Evolutionary conservation across 2,113 vertebrate genomes (phyloP), one percentile per base, ranked within the genome.

Genomic region (Echinops telfairi): DNA sequence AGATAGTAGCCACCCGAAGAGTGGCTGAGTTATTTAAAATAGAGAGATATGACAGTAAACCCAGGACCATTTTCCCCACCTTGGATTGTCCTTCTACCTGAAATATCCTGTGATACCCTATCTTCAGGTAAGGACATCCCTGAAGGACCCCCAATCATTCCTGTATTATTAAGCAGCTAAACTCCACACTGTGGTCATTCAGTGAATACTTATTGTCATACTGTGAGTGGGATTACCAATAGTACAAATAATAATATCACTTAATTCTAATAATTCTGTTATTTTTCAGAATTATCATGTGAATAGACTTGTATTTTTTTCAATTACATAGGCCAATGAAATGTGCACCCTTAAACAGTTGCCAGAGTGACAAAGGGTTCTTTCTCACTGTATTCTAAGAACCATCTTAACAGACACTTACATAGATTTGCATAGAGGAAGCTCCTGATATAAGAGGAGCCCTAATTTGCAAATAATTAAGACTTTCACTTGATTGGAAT

Each of bases 11-110:
- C 64, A 77, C 84, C n/a, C 68, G 89, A 95, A 70, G 79, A 89
- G 76, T 38, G 68, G 87, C 0, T 70, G 78, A 64, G 36, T 77
- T 97, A 81, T 83, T 95, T 88, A 96, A 95, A 95, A 76, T 71
- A 92, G 77, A 93, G 33, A 60, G 15, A 92, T 81, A 22, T 91
- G 79, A 93, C 83, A 86, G 38, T 77, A 91, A 95, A 92, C 89
- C 47, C 40, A 92, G 75, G 75, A 76, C 73, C 58, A 47, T 83
- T 95, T 83, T 68, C 43, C 53, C 79, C 83, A 94, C 17, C 33
- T 79, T 75, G 62, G n/a, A 85, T 62, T 94, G 40, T 53, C 86
- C 53, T 91, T 10, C 88, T 83, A 75, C 40, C 77, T 77, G 22
- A 88, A 89, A 79, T 86, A 33, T 47, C 5, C 6, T 92, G 38